phyloP scores from a whole-genome alignment of 2,797 vertebrate genomes.

The Phrynocephalus forsythii region DNA sequence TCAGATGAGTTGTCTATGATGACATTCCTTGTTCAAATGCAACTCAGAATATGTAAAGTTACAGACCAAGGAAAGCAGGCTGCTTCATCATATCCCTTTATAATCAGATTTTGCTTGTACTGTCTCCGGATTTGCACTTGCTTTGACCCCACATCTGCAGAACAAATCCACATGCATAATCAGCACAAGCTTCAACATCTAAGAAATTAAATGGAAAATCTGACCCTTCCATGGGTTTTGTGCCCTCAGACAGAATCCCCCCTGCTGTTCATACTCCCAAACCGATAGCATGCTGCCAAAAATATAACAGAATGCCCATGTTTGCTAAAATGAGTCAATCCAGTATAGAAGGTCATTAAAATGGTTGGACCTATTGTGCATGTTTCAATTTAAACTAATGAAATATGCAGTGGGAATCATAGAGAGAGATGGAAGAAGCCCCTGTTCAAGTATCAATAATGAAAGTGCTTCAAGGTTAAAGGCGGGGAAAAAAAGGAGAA shows the following conservation, averaged over 20 bases:
- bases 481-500: not conserved
- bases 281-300: not conserved
- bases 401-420: constrained; percentile 14
- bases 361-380: not conserved
- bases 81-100: not conserved
- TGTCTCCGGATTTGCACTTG: constrained; percentile 32
- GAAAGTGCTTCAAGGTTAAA: not conserved
- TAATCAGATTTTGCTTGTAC: not conserved
- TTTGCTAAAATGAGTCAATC: not conserved
- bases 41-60: constrained; percentile 14
- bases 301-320: not conserved
- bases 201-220: constrained; percentile 34
- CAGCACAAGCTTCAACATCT: constrained; percentile 13
- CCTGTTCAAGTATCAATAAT: not conserved
- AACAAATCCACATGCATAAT: not conserved
- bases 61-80: not conserved
- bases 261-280: constrained; percentile 1
- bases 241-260: constrained; percentile 10
- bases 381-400: constrained; percentile 15
- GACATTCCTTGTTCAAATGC: constrained; percentile 8
- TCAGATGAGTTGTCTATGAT: constrained; percentile 5
- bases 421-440: constrained; percentile 14
- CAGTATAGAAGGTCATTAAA: not conserved
- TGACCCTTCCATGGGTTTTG: not conserved
- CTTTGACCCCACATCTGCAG: constrained; percentile 7